Conservation (phyloP, 2,113 vertebrate genomes). For the Polyodon spathula region DNA sequence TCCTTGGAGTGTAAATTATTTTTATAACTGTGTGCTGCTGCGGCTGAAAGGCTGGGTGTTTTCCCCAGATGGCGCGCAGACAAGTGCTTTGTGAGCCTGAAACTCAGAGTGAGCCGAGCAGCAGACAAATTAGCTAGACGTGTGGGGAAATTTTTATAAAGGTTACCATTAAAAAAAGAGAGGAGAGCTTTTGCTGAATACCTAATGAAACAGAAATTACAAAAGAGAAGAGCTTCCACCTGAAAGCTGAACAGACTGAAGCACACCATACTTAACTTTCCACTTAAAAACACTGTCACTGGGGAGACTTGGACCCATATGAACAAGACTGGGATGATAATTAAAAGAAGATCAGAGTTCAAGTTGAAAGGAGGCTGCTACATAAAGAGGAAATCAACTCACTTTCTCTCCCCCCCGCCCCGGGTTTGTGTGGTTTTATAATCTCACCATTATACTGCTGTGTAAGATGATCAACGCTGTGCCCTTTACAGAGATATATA, state of each 20-base stretch:
- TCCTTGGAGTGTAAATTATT: too few relatives aligned
- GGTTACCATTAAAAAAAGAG: conserved; percentile 8
- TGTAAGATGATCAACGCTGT: too few relatives aligned
- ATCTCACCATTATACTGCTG: too few relatives aligned
- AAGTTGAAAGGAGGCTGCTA: too few relatives aligned
- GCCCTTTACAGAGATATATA: too few relatives aligned
- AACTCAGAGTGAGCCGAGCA: not conserved
- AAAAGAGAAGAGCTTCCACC: not conserved
- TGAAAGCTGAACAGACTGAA: not conserved
- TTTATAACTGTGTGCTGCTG: not conserved
- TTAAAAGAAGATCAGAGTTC: too few relatives aligned
- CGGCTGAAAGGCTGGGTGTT: not conserved
- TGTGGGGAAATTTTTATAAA: conserved; percentile 5
- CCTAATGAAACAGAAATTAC: not conserved
- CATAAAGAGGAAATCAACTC: too few relatives aligned
- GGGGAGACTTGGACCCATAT: not conserved
- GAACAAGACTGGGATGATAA: too few relatives aligned
- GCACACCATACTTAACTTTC: not conserved
- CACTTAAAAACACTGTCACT: not conserved
- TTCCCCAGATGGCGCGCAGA: conserved; percentile 1
- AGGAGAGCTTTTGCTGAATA: not conserved
- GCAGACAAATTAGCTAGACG: conserved; percentile 5
- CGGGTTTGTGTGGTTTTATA: too few relatives aligned
- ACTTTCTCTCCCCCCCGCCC: too few relatives aligned
- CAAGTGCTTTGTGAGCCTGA: not conserved